phyloP scores from a whole-genome alignment of 2,113 vertebrate species.

The Irena cyanogastra region DNA sequence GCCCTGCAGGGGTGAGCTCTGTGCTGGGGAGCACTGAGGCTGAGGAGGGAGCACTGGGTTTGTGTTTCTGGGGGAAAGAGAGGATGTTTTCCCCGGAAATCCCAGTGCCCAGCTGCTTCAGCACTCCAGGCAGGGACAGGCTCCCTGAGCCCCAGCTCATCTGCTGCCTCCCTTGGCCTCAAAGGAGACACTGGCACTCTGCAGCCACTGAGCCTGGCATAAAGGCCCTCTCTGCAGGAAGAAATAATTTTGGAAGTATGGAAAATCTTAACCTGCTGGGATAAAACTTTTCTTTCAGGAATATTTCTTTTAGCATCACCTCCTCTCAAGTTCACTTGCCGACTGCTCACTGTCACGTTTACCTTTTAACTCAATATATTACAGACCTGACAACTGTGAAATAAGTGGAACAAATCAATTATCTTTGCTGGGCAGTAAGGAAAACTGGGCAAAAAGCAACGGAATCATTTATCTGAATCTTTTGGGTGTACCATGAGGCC shows the following conservation, averaged over 20 bases:
- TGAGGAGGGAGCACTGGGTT: background rate
- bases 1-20: background rate
- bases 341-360: background rate
- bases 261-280: background rate
- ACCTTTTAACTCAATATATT: background rate
- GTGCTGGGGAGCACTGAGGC: background rate
- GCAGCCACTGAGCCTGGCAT: fast-evolving
- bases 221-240: background rate
- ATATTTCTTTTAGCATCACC: background rate
- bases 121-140: background rate
- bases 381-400: background rate
- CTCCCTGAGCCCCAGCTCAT: background rate
- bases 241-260: background rate
- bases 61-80: background rate
- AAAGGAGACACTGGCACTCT: background rate
- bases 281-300: background rate
- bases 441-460: fast-evolving
- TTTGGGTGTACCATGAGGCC: background rate
- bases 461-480: background rate
- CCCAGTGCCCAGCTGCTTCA: background rate
- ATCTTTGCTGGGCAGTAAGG: background rate
- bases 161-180: background rate
- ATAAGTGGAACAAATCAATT: background rate
- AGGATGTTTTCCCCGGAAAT: fast-evolving
- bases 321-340: background rate